These are phyloP conservation scores for Myioborus melanocephalus DNA, from an alignment of 2,797 vertebrate species.

Conservation along the genomic window DNA sequence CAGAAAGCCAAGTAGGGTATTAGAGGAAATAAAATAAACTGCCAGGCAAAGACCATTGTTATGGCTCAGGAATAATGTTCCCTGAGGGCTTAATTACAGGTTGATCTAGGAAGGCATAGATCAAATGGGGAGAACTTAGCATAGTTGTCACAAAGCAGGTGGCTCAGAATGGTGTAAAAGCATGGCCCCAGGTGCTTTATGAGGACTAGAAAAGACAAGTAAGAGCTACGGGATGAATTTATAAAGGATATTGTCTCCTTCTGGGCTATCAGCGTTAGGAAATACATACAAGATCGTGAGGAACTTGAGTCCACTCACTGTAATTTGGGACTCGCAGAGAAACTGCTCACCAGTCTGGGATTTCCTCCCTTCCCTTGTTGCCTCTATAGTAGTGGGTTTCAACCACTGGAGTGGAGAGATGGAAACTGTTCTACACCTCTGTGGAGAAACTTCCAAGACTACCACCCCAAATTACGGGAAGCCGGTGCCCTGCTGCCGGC, in stretches of 20 bases:
- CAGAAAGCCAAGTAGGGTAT: not conserved
- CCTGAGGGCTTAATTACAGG: not conserved
- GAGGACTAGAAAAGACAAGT: not conserved
- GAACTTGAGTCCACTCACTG: not conserved
- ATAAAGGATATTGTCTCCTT: not conserved
- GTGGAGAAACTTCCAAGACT: not conserved
- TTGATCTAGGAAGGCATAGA: not conserved
- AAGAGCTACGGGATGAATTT: not conserved
- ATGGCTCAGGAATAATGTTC: not conserved
- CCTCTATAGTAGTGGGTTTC: not conserved
- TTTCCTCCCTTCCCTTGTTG: not conserved
- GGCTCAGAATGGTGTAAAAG: not conserved
- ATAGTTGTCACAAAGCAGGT: not conserved
- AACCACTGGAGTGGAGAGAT: not conserved
- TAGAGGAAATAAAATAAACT: not conserved
- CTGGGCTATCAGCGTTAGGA: not conserved
- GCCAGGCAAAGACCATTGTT: not conserved
- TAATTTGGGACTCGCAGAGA: not conserved
- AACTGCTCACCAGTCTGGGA: not conserved
- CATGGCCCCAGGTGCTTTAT: rapidly evolving
- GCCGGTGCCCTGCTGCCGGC: not conserved
- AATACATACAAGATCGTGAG: not conserved
- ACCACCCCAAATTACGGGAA: not conserved
- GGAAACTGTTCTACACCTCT: not conserved
- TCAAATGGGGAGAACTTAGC: not conserved